Evolutionary conservation across 2,113 vertebrate genomes (phyloP), one percentile per base, ranked within the genome.

Genomic region (Cricetomys ansorgei): DNA sequence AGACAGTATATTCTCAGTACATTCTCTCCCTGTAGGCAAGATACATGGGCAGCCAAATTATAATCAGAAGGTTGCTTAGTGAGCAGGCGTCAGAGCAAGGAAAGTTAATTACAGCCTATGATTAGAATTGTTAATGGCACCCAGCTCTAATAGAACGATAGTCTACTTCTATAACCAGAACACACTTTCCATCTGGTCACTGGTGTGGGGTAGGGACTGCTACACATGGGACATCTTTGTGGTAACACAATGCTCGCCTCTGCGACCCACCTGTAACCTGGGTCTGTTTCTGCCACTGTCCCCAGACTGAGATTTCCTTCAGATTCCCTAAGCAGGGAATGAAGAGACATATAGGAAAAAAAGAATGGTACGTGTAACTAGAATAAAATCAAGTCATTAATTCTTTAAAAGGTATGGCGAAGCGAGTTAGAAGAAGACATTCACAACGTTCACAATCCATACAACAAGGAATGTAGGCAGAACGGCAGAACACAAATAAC

Each of bases 71-170:
- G 96, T 94, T 97, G 97, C 96, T 98, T 96, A 96, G 96, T 88
- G 96, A 97, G 95, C 55, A 6, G 96, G 96, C 85, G 37, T 96
- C 81, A 90, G 96, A 97, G 97, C 96, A 96, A 96, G 95, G 94
- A 97, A 97, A 98, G 97, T 98, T 98, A 98, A 98, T 98, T 98
- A 97, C 95, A 96, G 96, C 80, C 96, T 96, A 86, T 97, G 97
- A 97, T 98, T 97, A 97, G 97, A 98, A 97, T 97, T 97, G 96
- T 97, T 97, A 98, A 98, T 97, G 94, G 88, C 81, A 87, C 88
- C 90, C 91, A 95, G 85, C 88, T 91, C 96, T 97, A 91, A 97
- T 98, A 95, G 92, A 77, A 83, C 80, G 81, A 97, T 77, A 92
- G 94, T 88, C 94, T 81, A 95, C 91, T 97, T 96, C 91, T 79